Percentiles rank a stretch among this genome's conserved stretches.
Evolutionary conservation across 2,888 invertebrate species (phyloP).

Genomic region (Pediacus dermestoides): DNA sequence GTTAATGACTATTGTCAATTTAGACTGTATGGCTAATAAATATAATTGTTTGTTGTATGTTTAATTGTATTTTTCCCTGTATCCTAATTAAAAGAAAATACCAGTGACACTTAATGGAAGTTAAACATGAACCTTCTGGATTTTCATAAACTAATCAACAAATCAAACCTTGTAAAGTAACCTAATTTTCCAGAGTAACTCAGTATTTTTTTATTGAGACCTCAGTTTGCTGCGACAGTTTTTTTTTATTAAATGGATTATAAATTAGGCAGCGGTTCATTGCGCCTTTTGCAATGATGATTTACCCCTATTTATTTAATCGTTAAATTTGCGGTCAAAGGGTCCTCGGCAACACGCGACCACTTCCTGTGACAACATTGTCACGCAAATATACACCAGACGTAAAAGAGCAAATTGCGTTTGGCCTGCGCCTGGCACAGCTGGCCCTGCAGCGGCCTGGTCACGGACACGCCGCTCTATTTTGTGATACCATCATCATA

Average conservation of each 20-base stretch:
- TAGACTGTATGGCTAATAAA: slow-evolving; percentile 39
- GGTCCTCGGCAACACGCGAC: slow-evolving; percentile 31
- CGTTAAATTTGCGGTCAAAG: slow-evolving; percentile 20
- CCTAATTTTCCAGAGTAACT: no score
- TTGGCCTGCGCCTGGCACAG: slow-evolving; percentile 31
- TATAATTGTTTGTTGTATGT: slow-evolving; percentile 40
- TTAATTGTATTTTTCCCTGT: slow-evolving; percentile 15
- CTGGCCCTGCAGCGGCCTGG: slow-evolving; percentile 26
- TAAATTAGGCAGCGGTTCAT: no score
- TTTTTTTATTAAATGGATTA: no score
- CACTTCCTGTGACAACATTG: slow-evolving; percentile 30
- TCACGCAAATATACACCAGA: slow-evolving; percentile 32
- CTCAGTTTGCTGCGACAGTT: no score
- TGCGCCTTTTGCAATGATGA: slow-evolving; percentile 6
- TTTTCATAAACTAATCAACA: no score
- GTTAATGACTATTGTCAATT: slow-evolving; percentile 37
- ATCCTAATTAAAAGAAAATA: no score
- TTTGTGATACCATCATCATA: not conserved
- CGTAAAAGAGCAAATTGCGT: slow-evolving; percentile 37
- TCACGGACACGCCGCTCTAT: slow-evolving; percentile 34
- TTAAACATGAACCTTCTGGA: not conserved
- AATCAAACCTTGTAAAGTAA: no score
- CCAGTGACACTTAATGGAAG: no score
- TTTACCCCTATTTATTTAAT: slow-evolving; percentile 7
- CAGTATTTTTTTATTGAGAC: no score